Base-by-base conservation (phyloP, 2,113 vertebrate species). In the Myxocyprinus asiaticus region DNA sequence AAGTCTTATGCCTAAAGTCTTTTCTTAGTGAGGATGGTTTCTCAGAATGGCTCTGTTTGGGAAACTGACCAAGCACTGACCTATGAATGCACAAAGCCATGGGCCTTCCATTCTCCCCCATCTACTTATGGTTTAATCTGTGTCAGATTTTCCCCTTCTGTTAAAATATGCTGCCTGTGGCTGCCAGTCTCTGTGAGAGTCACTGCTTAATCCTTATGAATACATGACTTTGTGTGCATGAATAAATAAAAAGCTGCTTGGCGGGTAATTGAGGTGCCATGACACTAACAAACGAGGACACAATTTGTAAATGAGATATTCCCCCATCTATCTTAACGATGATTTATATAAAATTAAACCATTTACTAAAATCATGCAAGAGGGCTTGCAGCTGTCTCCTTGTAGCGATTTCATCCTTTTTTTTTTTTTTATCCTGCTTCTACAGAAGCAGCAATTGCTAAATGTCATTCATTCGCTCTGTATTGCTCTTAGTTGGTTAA, bases 151-250 rank as follows among this genome's bases (percentile, higher is more conserved):
- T 88, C 85, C 87, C 88, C 85, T 83, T 86, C 89, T 90, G 88
- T 87, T 91, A 90, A 92, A 93, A 93, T 91, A 92, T 92, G 90
- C 92, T 92, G 90, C 92, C 89, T 91, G 88, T 88, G 87, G 85
- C 90, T 92, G 89, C 88, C 91, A 92, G 89, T 92, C 91, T 91
- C 89, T 86, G 87, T 89, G 88, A 66, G 88, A 90, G 82, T 90
- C 90, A 87, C 88, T 87, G 88, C 88, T 92, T 93, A 93, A 93
- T 94, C 92, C 92, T 93, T 91, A 92, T 92, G 92, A 94, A 93
- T 92, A 91, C 86, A 86, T 92, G 90, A 92, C 91, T 93, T 92
- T 92, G 90, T 92, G 90, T 87, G 88, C 91, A 91, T 94, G 92
- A 94, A 94, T 93, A 93, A 92, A 92, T 94, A 91, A 92, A 90